Evolutionary conservation across 2,888 invertebrate genomes (phyloP).

Genomic region (Leptinotarsa tumamoca): DNA sequence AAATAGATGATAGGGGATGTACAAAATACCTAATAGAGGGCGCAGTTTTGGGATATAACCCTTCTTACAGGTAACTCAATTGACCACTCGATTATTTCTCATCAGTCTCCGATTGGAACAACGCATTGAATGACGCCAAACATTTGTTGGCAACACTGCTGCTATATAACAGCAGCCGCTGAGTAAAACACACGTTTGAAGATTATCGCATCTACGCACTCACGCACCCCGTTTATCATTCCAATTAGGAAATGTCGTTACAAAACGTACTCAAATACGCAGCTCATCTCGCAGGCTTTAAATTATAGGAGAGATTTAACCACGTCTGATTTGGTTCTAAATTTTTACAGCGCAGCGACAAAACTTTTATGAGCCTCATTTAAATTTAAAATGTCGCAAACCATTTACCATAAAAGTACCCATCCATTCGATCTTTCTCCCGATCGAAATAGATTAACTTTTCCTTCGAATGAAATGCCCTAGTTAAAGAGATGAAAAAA

Average conservation of each 20-base stretch:
- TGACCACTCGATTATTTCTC: neutral
- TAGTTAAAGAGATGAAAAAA: constrained; percentile 38
- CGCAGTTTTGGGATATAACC: no score
- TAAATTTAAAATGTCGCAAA: constrained; percentile 57
- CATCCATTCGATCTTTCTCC: constrained; percentile 45
- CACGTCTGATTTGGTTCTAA: constrained; percentile 41
- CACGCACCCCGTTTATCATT: constrained; percentile 54
- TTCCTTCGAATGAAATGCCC: constrained; percentile 35
- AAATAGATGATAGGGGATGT: no score
- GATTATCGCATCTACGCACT: constrained; percentile 47
- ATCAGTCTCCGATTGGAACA: neutral
- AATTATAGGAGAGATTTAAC: constrained; percentile 41
- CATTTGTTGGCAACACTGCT: constrained; percentile 10
- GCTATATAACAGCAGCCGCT: constrained; percentile 20
- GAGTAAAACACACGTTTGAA: constrained; percentile 45
- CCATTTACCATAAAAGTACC: constrained; percentile 49
- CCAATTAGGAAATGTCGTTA: constrained; percentile 54
- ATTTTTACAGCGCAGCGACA: constrained; percentile 49
- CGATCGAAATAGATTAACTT: constrained; percentile 42
- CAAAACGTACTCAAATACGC: constrained; percentile 36
- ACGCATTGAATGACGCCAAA: neutral
- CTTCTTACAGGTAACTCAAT: no score
- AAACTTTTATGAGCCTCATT: constrained; percentile 59
- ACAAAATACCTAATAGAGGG: no score
- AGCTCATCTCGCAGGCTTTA: constrained; percentile 42